Conservation (phyloP, 1,140 invertebrate genomes). For the Drosophila nigrodunni region DNA sequence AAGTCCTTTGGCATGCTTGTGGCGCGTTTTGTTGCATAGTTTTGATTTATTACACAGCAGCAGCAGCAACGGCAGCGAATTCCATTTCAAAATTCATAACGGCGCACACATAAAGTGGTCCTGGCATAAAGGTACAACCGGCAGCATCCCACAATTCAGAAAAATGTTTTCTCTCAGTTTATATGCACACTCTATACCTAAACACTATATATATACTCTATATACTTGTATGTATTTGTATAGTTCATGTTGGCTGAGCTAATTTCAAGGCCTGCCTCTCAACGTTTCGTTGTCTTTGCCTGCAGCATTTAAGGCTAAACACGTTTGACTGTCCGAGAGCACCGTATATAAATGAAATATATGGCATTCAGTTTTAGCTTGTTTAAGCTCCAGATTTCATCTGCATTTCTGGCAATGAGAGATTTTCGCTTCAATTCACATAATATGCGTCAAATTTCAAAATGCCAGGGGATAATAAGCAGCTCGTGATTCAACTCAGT, state of each 20-base stretch:
- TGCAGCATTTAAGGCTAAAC: conserved; percentile 20
- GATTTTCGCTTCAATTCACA: conserved; percentile 30
- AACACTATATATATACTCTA: no score
- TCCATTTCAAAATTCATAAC: conserved; percentile 81
- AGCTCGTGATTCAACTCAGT: neutral
- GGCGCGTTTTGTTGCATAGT: conserved; percentile 82
- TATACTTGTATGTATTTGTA: conserved; percentile 25
- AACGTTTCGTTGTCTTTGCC: neutral
- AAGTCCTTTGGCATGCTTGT: conserved; percentile 80
- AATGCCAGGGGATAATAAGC: conserved; percentile 24
- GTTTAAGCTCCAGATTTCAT: conserved; percentile 10
- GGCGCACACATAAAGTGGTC: conserved; percentile 45
- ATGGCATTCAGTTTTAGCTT: conserved; percentile 25
- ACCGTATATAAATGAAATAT: conserved; percentile 18
- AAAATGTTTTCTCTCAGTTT: conserved; percentile 49
- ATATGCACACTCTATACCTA: conserved; percentile 41
- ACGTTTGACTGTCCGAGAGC: conserved; percentile 11
- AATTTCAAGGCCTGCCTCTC: conserved; percentile 21
- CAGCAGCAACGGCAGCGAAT: conserved; percentile 51
- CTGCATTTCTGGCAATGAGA: conserved; percentile 8
- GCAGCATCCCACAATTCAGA: neutral
- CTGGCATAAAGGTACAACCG: conserved; percentile 49
- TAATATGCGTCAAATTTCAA: conserved; percentile 21
- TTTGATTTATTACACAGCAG: conserved; percentile 76
- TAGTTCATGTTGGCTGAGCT: conserved; percentile 13